Percentiles rank a stretch among this genome's conserved stretches.
Conservation (phyloP, 2,888 invertebrate genomes). For the Chirona hameri region DNA sequence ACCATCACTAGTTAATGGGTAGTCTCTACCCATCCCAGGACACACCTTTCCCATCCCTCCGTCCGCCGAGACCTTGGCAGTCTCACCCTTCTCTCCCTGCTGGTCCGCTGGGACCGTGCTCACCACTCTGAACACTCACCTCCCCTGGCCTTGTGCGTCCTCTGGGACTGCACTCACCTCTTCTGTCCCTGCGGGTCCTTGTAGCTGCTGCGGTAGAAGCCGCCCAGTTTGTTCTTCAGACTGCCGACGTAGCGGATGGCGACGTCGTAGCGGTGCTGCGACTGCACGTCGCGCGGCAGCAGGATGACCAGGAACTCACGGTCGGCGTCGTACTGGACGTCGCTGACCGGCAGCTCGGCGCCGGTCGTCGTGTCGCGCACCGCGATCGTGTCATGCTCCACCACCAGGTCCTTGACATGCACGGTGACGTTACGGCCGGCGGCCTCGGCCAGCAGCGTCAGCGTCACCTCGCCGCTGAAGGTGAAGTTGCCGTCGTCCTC, state of each 20-base stretch:
- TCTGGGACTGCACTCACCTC: conserved; percentile 58
- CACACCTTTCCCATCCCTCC: no score
- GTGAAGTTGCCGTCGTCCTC: conserved; percentile 38
- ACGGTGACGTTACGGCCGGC: conserved; percentile 64
- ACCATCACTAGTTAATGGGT: no score
- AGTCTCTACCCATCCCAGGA: no score
- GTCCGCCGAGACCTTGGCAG: no score
- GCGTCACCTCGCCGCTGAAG: conserved; percentile 38
- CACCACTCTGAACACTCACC: no score
- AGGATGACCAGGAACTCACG: conserved; percentile 67
- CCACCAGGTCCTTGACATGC: conserved; percentile 66
- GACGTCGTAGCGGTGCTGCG: conserved; percentile 62
- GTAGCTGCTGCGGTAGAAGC: conserved; percentile 80
- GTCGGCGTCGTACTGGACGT: conserved; percentile 37
- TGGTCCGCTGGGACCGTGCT: no score
- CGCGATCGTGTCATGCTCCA: conserved; percentile 57
- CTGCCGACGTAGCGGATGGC: conserved; percentile 66
- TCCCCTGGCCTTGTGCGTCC: no score
- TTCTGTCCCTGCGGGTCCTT: conserved; percentile 61
- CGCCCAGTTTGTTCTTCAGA: conserved; percentile 69
- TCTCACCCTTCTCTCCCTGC: no score
- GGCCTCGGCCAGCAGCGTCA: conserved; percentile 56
- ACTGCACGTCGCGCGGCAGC: conserved; percentile 56
- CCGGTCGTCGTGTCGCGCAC: conserved; percentile 42
- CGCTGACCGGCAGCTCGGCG: conserved; percentile 27